Evolutionary conservation across 2,113 vertebrate genomes (phyloP).

Genomic region (Pholis gunnellus): DNA sequence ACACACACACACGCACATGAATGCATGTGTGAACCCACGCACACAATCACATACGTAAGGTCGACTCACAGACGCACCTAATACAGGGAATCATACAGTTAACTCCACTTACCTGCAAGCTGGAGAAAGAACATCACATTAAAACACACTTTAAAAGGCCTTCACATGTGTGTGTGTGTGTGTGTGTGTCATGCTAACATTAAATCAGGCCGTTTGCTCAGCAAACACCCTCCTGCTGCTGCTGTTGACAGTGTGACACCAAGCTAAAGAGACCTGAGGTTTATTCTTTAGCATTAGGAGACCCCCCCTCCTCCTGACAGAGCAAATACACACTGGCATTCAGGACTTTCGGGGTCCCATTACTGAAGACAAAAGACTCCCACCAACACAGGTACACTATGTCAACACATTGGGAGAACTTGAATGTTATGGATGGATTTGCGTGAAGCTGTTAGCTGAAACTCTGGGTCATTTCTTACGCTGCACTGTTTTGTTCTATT

Average conservation of each 20-base stretch:
- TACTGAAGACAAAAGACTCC: conserved; percentile 46
- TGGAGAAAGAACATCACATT: conserved; percentile 30
- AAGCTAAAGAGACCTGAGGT: conserved; percentile 19
- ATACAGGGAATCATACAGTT: background rate
- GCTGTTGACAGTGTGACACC: conserved; percentile 57
- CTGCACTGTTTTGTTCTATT: too few species aligned
- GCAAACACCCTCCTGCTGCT: conserved; percentile 53
- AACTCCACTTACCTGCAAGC: conserved; percentile 72
- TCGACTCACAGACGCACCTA: background rate
- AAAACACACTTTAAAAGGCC: conserved; percentile 40
- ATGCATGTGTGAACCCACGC: conserved; percentile 53
- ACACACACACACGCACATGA: conserved; percentile 46
- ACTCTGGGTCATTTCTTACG: too few species aligned
- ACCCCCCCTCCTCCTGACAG: conserved; percentile 11
- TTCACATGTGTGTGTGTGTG: conserved; percentile 43
- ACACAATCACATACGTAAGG: background rate
- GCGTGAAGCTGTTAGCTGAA: background rate
- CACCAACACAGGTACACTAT: background rate
- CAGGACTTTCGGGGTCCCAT: conserved; percentile 8
- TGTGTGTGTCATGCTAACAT: conserved; percentile 3
- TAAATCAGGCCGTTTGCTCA: conserved; percentile 42
- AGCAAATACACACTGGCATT: conserved; percentile 51
- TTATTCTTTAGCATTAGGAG: conserved; percentile 41
- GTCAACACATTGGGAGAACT: conserved; percentile 26
- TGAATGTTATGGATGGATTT: background rate